Evolutionary conservation across 2,113 vertebrate genomes (phyloP), one percentile per base, ranked within the genome.

Genomic region (Telmatochromis sp.): DNA sequence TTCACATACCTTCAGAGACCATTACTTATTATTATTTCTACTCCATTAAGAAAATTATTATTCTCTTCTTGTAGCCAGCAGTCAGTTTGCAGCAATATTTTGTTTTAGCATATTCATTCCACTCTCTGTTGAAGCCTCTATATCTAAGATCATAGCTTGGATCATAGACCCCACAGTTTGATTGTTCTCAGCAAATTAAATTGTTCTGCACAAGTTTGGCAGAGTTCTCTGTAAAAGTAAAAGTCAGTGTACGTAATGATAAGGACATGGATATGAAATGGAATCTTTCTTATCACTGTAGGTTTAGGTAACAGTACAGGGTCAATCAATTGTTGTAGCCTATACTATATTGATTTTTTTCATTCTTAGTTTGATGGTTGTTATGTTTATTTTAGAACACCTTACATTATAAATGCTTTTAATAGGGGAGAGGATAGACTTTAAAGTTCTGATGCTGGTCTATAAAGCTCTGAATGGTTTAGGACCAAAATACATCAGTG

Each of bases 181-280:
- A 37, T n/a, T 63, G 55, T 15, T 58, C 23, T 28, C 55, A 58
- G 0, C 55, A 28, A 65, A 19, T 63, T 33, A 63, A 63, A 35
- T 65, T 65, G 31, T 35, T 65, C 4, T 35, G 0, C 0, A 65
- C 60, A 11, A 35, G 17, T 42, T 15, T 58, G 55, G 55, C 23
- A 58, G 55, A 58, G 13, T 0, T 54, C 13, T 58, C 55, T 58
- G 0, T 57, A 28, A 0, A 58, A 58, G 55, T 28, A 15, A 15
- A 28, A 58, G 26, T 58, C 55, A 58, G 13, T 58, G 55, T 58
- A 58, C 0, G 23, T 58, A 58, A 58, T 15, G 26, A 58, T 28
- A 54, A 7, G 10, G n/a, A 54, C n/a, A 57, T 9, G 55, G 55
- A 28, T 57, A 57, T 57, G 55, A 58, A 13, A 58, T 58, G 55